Evolutionary conservation across 2,888 invertebrate species (phyloP), one percentile per base, ranked within the genome.

Genomic region (Tineola bisselliella): DNA sequence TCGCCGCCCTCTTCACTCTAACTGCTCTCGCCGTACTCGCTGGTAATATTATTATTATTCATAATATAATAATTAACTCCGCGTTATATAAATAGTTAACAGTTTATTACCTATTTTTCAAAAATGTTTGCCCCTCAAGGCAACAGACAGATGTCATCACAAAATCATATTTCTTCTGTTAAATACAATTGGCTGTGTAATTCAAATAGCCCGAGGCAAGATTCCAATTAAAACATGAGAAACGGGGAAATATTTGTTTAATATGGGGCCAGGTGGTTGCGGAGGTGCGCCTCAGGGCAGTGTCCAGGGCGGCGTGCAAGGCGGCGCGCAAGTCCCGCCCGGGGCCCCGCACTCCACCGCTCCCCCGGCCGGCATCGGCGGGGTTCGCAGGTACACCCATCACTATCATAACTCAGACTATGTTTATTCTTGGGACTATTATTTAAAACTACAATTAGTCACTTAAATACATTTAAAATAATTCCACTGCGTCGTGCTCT

Each of bases 291-390:
- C 87, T 74, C 88, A 88, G 71, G 90, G 90, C 84, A 88, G 77
- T 87, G 88, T 74, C 87, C 87, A 77, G 82, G 87, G 77, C 76
- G 82, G 79, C 73, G 82, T 81, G 73, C 83, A 83, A 70, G 82
- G 80, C 71, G 82, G 84, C 73, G 88, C 78, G 74, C 88, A 77
- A 84, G 88, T 84, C 71, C 86, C 84, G 63, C 83, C 80, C 63
- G 83, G 84, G 62, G 83, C 82, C 67, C 83, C 86, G 69, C 87
- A 84, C 77, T 82, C 86, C 68, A 84, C 87, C 65, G 84, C 84
- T 69, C 82, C 84, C 65, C 86, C 88, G 64, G 83, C 86, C 64
- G 89, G 89, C 67, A 88, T 89, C 69, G 91, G 91, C 67, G 90
- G 90, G 67, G 78, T 90, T 63, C 84, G 90, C 73, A 87, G 88